A percentile compares a stretch with the other conserved stretches of the same genome.
phyloP scores from a whole-genome alignment of 92 coral and sea anemone species.

The Scolanthus callimorphus region DNA sequence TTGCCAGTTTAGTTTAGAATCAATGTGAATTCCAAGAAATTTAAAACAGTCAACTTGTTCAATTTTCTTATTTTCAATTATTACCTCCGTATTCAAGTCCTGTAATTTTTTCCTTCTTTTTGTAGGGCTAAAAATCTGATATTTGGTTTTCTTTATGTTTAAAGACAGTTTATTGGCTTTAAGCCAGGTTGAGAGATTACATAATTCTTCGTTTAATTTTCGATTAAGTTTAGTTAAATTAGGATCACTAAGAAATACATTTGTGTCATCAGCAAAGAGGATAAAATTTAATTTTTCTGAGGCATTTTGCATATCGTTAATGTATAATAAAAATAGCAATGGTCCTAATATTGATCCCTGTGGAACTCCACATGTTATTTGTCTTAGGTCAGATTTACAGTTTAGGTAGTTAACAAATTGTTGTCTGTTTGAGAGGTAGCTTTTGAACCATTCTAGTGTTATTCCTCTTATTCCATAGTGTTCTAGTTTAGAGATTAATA shows the following conservation, averaged over 20 bases:
- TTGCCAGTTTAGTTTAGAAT: slow-evolving; percentile 25
- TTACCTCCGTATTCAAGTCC: background rate
- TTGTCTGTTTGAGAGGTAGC: slow-evolving; percentile 3
- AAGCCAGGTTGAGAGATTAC: slow-evolving; percentile 9
- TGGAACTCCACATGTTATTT: slow-evolving; percentile 1
- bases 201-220: slow-evolving; percentile 13
- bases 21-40: slow-evolving; percentile 22
- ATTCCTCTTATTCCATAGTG: slow-evolving; percentile 9
- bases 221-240: slow-evolving; percentile 8
- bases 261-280: slow-evolving; percentile 57
- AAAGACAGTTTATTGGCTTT: slow-evolving; percentile 11
- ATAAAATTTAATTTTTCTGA: slow-evolving; percentile 24
- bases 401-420: background rate
- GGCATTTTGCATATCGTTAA: slow-evolving; percentile 10
- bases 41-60: slow-evolving; percentile 14
- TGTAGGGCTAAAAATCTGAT: slow-evolving; percentile 6
- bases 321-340: background rate
- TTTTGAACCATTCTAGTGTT: background rate
- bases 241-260: slow-evolving; percentile 24
- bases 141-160: slow-evolving; percentile 27
- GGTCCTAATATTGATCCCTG: background rate
- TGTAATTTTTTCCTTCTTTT: too few relatives aligned
- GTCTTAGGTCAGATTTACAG: background rate
- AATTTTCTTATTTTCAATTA: slow-evolving; percentile 10
- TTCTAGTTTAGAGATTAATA: background rate